Evolutionary conservation across 2,888 invertebrate genomes (phyloP).

Genomic region (Crepidodera aurea): DNA sequence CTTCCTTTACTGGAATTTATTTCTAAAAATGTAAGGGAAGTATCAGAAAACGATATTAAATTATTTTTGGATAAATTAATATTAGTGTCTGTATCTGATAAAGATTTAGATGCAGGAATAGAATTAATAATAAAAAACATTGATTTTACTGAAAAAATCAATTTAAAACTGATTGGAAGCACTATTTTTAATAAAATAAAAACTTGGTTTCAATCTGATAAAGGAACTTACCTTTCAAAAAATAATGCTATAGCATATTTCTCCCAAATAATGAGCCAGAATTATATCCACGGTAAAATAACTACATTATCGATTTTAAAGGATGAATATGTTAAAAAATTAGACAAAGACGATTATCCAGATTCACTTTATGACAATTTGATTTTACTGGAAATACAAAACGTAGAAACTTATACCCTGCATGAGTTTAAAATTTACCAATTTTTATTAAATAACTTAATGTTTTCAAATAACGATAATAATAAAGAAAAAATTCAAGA

Average conservation of each 20-base stretch:
- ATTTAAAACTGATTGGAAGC: too few relatives aligned
- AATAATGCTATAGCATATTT: not conserved
- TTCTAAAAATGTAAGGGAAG: not conserved
- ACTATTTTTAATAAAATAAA: not conserved
- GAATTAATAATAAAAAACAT: not conserved
- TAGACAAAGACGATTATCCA: not conserved
- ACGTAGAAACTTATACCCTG: not conserved
- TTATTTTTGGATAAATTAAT: constrained; percentile 2
- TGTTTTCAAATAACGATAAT: not conserved
- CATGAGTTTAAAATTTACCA: not conserved
- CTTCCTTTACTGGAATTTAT: not conserved
- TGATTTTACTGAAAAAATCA: not conserved
- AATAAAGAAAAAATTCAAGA: not conserved
- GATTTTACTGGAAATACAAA: not conserved
- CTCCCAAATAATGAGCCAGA: not conserved
- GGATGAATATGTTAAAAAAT: not conserved
- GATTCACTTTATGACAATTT: not conserved
- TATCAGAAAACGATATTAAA: not conserved
- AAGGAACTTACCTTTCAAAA: not conserved
- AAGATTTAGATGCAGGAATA: not conserved
- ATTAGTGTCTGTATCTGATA: not conserved
- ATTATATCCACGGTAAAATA: not conserved
- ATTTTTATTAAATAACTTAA: not conserved
- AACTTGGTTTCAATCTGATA: not conserved
- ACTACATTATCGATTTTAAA: not conserved